Evolutionary conservation across 2,888 invertebrate genomes (phyloP).

Genomic region (Zele albiditarsus): DNA sequence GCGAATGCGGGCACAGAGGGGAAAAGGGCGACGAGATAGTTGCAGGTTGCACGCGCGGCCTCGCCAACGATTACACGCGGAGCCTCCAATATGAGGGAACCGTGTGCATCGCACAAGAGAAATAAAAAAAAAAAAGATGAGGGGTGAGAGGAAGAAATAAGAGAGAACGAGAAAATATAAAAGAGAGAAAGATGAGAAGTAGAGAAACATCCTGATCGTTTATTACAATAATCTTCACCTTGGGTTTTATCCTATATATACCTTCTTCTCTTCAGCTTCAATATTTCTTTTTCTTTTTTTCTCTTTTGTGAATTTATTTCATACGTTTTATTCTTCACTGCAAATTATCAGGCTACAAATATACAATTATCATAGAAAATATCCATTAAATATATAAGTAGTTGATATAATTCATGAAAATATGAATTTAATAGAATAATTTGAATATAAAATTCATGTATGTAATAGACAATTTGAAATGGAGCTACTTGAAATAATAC

Average conservation of each 20-base stretch:
- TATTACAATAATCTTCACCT: slow-evolving; percentile 27
- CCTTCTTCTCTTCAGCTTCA: neutral
- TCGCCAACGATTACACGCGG: slow-evolving; percentile 39
- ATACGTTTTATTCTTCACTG: neutral
- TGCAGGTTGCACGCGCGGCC: slow-evolving; percentile 38
- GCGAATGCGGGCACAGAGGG: slow-evolving; percentile 11
- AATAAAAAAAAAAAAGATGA: slow-evolving; percentile 19
- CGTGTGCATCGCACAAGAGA: neutral
- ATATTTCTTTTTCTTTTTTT: neutral
- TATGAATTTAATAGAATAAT: neutral
- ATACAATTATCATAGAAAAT: neutral
- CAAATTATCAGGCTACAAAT: neutral
- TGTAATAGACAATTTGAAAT: slow-evolving; percentile 2
- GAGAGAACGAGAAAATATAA: too few relatives aligned
- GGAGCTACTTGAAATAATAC: slow-evolving; percentile 2
- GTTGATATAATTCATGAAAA: neutral
- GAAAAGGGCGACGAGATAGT: slow-evolving; percentile 36
- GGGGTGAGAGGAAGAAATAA: neutral
- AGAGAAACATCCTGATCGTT: slow-evolving; percentile 24
- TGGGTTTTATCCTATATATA: neutral
- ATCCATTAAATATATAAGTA: neutral
- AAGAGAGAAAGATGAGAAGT: neutral
- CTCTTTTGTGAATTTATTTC: neutral
- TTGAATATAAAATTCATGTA: neutral
- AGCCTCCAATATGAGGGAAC: slow-evolving; percentile 24